These are phyloP conservation scores for Gymnocypris eckloni DNA, from an alignment of 2,797 vertebrate genomes.

Conservation along the genomic window DNA sequence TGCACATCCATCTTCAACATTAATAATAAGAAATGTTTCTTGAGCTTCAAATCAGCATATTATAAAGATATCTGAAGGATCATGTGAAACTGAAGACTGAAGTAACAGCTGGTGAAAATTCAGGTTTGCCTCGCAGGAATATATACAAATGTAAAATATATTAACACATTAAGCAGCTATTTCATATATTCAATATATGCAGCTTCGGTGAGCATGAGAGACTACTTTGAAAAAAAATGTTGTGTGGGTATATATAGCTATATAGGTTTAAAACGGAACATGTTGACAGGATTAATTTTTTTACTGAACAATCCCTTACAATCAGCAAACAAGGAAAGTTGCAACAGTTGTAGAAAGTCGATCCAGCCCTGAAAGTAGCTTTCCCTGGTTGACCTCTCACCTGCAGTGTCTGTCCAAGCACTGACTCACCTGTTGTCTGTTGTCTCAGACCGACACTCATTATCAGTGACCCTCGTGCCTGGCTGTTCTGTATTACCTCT, in stretches of 20 bases:
- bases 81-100: not conserved
- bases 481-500: constrained; percentile 50
- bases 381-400: constrained; percentile 62
- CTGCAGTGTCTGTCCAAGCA: constrained; percentile 62
- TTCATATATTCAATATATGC: not conserved
- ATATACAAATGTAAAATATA: not conserved
- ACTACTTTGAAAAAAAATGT: not conserved
- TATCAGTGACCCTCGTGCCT: constrained; percentile 62
- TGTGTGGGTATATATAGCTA: not conserved
- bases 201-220: not conserved
- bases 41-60: not conserved
- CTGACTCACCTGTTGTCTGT: constrained; percentile 71
- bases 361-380: constrained; percentile 29
- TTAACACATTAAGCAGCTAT: not conserved
- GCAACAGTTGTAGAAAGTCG: constrained; percentile 37
- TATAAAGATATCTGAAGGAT: not conserved
- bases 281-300: not conserved
- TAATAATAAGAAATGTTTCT: not conserved
- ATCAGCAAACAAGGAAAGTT: constrained; percentile 54
- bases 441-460: constrained; percentile 61
- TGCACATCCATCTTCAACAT: not conserved
- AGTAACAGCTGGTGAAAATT: not conserved
- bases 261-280: not conserved
- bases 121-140: not conserved
- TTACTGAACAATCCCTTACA: not conserved